Evolutionary conservation across 2,888 invertebrate species (phyloP).

Genomic region (Ichneumon xanthorius): DNA sequence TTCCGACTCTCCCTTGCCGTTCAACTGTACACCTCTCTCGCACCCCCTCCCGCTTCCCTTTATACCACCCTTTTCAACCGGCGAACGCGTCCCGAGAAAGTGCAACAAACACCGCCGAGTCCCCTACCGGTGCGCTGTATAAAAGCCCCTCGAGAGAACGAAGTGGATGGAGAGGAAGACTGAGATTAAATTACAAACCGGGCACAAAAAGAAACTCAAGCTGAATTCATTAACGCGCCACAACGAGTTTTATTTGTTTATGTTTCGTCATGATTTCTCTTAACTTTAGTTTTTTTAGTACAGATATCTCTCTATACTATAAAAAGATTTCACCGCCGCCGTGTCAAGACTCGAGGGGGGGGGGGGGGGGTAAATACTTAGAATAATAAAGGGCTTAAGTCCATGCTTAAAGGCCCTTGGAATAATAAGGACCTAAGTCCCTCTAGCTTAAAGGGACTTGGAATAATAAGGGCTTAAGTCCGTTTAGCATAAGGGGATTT

Average conservation of each 20-base stretch:
- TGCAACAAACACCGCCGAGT: conserved; percentile 20
- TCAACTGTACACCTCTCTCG: conserved; percentile 24
- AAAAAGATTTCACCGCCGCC: too few species aligned
- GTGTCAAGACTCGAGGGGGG: too few species aligned
- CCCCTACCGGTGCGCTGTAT: neutral
- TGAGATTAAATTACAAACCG: conserved; percentile 46
- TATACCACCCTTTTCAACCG: conserved; percentile 18
- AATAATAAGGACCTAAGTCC: too few species aligned
- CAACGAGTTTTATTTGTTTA: neutral
- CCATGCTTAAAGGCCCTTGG: too few species aligned
- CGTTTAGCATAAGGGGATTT: too few species aligned
- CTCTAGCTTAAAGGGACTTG: too few species aligned
- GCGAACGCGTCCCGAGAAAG: conserved; percentile 20
- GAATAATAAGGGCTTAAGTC: too few species aligned
- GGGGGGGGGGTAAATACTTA: too few species aligned
- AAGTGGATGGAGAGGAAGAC: conserved; percentile 26
- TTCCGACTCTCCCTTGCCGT: conserved; percentile 43
- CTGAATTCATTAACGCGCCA: conserved; percentile 53
- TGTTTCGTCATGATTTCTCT: neutral
- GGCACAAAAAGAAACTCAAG: conserved; percentile 41
- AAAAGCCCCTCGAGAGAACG: conserved; percentile 32
- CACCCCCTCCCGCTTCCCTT: neutral
- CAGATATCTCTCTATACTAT: too few species aligned
- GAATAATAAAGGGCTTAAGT: too few species aligned
- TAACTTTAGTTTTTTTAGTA: neutral